A percentile compares a stretch with the other conserved stretches of the same genome.
phyloP scores from a whole-genome alignment of 2,888 invertebrate genomes.

The Platycheirus albimanus region DNA sequence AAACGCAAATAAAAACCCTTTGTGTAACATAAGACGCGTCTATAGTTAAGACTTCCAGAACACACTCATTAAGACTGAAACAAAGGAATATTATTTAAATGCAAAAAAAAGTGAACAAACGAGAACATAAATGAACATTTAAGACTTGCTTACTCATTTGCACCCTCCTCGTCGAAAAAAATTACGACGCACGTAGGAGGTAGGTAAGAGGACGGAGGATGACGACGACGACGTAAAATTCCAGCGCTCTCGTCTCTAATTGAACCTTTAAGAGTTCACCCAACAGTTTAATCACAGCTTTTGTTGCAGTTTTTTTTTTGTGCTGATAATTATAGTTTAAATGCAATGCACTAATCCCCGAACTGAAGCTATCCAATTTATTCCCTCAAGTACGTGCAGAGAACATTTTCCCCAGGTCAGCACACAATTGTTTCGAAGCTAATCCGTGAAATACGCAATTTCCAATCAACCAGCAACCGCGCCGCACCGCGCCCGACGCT shows the following conservation, averaged over 20 bases:
- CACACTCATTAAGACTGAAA: constrained; percentile 4
- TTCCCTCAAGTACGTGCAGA: background rate
- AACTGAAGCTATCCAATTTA: background rate
- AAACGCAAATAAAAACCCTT: constrained; percentile 39
- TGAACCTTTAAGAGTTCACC: background rate
- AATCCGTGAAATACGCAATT: constrained; percentile 8
- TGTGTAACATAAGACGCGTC: constrained; percentile 33
- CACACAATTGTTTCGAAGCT: background rate
- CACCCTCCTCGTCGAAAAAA: too few species aligned
- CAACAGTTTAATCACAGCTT: background rate
- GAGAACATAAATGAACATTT: constrained; percentile 8
- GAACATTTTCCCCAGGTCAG: background rate
- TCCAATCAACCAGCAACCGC: background rate
- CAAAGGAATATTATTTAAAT: constrained; percentile 9
- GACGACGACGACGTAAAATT: background rate
- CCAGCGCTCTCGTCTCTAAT: background rate
- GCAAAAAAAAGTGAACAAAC: too few species aligned
- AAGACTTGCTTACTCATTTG: constrained; percentile 4
- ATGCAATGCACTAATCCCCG: background rate
- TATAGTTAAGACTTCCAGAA: constrained; percentile 5
- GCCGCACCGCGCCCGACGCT: too few species aligned
- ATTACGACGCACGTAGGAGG: too few species aligned
- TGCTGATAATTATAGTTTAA: too few species aligned
- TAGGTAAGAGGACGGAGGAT: too few species aligned
- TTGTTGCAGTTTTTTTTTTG: too few species aligned